Base-by-base conservation (phyloP, 1,140 invertebrate genomes). In the Armadillidium nasatum region DNA sequence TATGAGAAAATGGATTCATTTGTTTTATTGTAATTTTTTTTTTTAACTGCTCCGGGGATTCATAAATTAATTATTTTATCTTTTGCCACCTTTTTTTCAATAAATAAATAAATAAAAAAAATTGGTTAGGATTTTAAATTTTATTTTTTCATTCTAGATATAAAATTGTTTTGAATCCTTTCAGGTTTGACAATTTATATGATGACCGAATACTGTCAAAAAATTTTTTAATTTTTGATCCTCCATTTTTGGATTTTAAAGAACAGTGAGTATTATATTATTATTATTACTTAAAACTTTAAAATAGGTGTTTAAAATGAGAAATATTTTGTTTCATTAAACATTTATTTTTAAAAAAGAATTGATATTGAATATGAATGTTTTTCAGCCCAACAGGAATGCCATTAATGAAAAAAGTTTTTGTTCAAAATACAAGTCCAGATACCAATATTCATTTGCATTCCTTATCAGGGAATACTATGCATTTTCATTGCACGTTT, bases 401-500 rank as follows among this genome's bases (percentile, higher is more conserved):
- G 84, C 92, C 94, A 45, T 88, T 90, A 81, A 89, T 92, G 85
- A 88, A 92, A 85, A 90, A 89, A 83, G 93, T 95, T 75, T 90
- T 89, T 77, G 86, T 95, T 54, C 88, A 91, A 83, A 95, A 95
- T 86, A 88, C 88, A 83, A 90, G 93, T 87, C 87, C 87, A 79
- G 89, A 90, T 83, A 89, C 87, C 84, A 93, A 89, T 81, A 88
- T 96, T 82, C 91, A 93, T 85, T 87, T 96, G 82, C 89, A 91
- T 83, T 93, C 93, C 69, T 93, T 96, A 84, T 93, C 93, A 70
- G 93, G 93, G 80, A 93, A 90, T 84, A 94, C 91, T 75, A 88
- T 91, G 76, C 91, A 94, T 86, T 95, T 95, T 87, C 93, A 95
- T 85, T 94, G 93, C 84, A 95, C 93, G 80, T 95, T 95, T 88